Percentiles rank a stretch among this genome's conserved stretches.
These are phyloP conservation scores for Dolichallabes microphthalmus DNA, from an alignment of 2,113 vertebrate genomes.

Conservation along the genomic window DNA sequence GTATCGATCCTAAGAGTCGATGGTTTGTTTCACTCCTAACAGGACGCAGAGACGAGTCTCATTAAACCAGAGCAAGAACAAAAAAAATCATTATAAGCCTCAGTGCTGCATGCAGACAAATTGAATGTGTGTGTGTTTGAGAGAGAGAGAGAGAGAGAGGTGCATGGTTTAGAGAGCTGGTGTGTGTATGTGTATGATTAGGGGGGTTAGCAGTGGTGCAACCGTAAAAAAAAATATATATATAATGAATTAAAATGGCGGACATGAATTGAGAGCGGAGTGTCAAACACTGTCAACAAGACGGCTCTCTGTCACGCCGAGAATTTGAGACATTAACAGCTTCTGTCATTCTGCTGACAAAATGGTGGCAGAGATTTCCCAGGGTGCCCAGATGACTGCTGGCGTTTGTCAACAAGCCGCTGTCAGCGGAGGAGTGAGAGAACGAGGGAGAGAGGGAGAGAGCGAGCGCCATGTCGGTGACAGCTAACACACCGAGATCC, in stretches of 20 bases:
- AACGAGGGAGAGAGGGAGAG: constrained; percentile 88
- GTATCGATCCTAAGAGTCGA: constrained; percentile 69
- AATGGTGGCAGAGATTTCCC: constrained; percentile 99
- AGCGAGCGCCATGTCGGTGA: constrained; percentile 87
- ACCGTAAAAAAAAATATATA: constrained; percentile 50
- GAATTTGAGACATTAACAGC: constrained; percentile 99
- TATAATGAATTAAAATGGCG: constrained; percentile 59
- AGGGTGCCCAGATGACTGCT: constrained; percentile 99
- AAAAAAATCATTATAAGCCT: constrained; percentile 68
- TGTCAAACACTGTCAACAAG: constrained; percentile 97
- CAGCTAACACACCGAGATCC: constrained; percentile 94
- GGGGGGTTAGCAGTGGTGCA: constrained; percentile 48
- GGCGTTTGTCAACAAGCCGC: constrained; percentile 99
- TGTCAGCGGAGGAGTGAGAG: constrained; percentile 89
- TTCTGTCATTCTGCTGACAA: constrained; percentile 99
- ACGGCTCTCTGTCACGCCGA: constrained; percentile 96
- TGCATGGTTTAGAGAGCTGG: constrained; percentile 20
- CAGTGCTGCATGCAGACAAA: constrained; percentile 66
- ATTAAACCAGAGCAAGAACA: constrained; percentile 46
- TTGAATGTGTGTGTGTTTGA: constrained; percentile 47
- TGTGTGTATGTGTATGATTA: constrained; percentile 40
- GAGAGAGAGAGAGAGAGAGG: constrained; percentile 9
- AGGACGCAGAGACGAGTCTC: constrained; percentile 50
- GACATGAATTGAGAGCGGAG: constrained; percentile 83
- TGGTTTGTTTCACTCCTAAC: constrained; percentile 53